Conservation (phyloP, 30 jellyfish, hydroid and myxozoan species). For the Aurelia sp. region DNA sequence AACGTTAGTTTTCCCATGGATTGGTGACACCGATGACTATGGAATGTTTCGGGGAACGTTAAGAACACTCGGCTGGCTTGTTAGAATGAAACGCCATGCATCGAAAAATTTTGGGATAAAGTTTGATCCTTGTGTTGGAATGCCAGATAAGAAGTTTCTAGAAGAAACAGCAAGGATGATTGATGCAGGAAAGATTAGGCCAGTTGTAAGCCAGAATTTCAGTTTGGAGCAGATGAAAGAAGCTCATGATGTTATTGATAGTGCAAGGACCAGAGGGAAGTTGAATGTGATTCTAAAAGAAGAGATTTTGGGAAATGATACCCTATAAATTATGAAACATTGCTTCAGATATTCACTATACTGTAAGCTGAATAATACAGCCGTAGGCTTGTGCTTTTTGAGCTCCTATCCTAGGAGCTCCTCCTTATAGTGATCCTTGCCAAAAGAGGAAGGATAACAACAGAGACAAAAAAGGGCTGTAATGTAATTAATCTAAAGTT, state of each 20-base stretch:
- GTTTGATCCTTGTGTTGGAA: constrained; percentile 32
- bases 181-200: constrained; percentile 50
- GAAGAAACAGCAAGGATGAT: constrained; percentile 41
- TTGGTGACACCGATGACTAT: constrained; percentile 39
- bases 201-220: constrained; percentile 35
- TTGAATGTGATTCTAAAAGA: constrained; percentile 25
- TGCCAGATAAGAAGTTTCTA: constrained; percentile 38
- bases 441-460: too few relatives aligned
- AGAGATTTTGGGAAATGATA: neutral
- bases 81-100: constrained; percentile 40
- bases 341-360: too few relatives aligned
- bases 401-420: too few relatives aligned
- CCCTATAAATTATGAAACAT: too few relatives aligned
- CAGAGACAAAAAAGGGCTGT: too few relatives aligned
- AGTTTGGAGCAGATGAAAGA: constrained; percentile 41
- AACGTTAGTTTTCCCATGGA: constrained; percentile 55
- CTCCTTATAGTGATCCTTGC: too few relatives aligned
- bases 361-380: too few relatives aligned
- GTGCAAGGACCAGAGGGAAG: constrained; percentile 59
- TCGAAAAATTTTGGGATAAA: constrained; percentile 17
- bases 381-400: too few relatives aligned
- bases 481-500: too few relatives aligned
- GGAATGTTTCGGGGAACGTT: constrained; percentile 49
- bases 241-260: constrained; percentile 55
- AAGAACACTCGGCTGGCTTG: constrained; percentile 34